These are phyloP conservation scores for Gymnocypris eckloni DNA, from an alignment of 2,797 vertebrate species.

Conservation along the genomic window DNA sequence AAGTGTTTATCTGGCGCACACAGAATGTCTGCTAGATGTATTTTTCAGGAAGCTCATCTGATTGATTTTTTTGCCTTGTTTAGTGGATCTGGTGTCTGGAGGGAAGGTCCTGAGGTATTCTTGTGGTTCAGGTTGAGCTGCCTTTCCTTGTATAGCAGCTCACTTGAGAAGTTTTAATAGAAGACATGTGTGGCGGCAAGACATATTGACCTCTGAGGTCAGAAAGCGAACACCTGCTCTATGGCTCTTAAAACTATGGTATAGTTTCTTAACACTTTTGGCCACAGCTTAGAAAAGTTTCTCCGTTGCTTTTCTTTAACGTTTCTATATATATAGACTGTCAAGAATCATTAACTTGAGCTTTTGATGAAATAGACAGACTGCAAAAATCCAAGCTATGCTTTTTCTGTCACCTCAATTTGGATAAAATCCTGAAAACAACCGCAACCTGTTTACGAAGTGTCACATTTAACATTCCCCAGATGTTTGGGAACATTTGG, in stretches of 20 bases:
- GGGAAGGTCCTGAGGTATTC: slow-evolving; percentile 62
- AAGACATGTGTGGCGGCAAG: slow-evolving; percentile 49
- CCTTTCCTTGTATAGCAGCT: slow-evolving; percentile 62
- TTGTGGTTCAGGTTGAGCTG: slow-evolving; percentile 62
- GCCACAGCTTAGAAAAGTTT: background rate
- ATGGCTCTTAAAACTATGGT: too few relatives aligned
- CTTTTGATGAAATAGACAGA: slow-evolving; percentile 7
- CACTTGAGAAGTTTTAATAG: slow-evolving; percentile 46
- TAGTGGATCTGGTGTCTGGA: slow-evolving; percentile 62
- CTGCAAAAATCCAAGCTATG: background rate
- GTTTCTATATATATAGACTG: background rate
- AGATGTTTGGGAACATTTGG: slow-evolving; percentile 9
- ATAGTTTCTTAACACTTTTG: slow-evolving; percentile 10
- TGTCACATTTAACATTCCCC: slow-evolving; percentile 26
- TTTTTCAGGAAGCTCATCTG: slow-evolving; percentile 82
- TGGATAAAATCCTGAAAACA: background rate
- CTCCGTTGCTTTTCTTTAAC: background rate
- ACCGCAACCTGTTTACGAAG: slow-evolving; percentile 37
- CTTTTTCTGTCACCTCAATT: slow-evolving; percentile 9
- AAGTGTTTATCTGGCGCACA: slow-evolving; percentile 83
- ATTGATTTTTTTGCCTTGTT: slow-evolving; percentile 79
- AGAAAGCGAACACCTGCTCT: slow-evolving; percentile 62
- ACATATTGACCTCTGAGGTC: slow-evolving; percentile 51
- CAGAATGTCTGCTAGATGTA: slow-evolving; percentile 79
- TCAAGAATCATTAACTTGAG: slow-evolving; percentile 12